Percentiles rank a stretch among this genome's conserved stretches.
These are phyloP conservation scores for Schizopygopsis pylzovi DNA, from an alignment of 2,797 vertebrate genomes.

Conservation along the genomic window DNA sequence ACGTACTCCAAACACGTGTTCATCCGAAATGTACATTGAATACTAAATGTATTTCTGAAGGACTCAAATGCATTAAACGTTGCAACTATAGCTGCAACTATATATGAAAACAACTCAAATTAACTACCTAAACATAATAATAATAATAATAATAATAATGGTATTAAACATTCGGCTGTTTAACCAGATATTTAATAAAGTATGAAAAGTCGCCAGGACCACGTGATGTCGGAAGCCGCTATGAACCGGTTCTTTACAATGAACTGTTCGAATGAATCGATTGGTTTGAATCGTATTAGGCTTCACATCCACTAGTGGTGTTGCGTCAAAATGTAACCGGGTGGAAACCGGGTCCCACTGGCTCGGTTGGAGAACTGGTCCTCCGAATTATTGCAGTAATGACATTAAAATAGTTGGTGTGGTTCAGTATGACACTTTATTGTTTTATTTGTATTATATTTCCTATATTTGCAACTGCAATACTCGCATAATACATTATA, in stretches of 20 bases:
- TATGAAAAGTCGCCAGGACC: not conserved
- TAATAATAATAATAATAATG: too few relatives aligned
- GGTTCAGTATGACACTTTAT: not conserved
- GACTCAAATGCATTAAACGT: too few relatives aligned
- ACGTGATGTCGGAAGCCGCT: not conserved
- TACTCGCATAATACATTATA: not conserved
- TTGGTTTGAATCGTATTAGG: not conserved
- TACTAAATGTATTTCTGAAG: not conserved
- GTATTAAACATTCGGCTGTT: too few relatives aligned
- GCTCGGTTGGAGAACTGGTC: slow-evolving; percentile 46
- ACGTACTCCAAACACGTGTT: not conserved
- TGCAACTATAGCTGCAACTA: too few relatives aligned
- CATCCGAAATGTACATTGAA: not conserved
- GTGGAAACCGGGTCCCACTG: slow-evolving; percentile 20
- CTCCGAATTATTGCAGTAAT: too few relatives aligned
- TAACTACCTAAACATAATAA: too few relatives aligned
- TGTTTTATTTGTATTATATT: slow-evolving; percentile 10
- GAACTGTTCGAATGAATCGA: not conserved
- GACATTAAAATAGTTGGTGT: not conserved
- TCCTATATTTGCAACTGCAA: not conserved
- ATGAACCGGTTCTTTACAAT: not conserved
- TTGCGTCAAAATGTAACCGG: slow-evolving; percentile 63
- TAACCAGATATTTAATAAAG: not conserved
- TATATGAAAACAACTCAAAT: too few relatives aligned
- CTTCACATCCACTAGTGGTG: slow-evolving; percentile 42